Evolutionary conservation across 2,113 vertebrate species (phyloP).

Genomic region (Myrmophylax atrothorax): DNA sequence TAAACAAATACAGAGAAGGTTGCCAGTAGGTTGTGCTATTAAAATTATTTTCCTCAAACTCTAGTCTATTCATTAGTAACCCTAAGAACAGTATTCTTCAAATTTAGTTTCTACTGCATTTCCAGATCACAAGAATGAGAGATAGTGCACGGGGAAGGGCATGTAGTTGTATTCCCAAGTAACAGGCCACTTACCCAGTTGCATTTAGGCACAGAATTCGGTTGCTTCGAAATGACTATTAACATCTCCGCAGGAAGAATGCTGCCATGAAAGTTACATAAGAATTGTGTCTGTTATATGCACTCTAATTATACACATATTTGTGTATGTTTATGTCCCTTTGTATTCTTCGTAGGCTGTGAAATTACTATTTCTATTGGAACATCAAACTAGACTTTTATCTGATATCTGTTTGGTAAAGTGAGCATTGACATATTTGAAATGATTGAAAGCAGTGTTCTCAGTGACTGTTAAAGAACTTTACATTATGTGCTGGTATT

Average conservation of each 20-base stretch:
- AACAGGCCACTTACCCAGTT: not conserved
- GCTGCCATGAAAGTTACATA: not conserved
- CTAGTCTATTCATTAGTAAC: not conserved
- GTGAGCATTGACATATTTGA: not conserved
- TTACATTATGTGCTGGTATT: not conserved
- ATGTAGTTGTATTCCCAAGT: not conserved
- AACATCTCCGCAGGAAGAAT: not conserved
- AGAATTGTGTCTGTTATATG: not conserved
- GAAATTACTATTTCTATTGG: not conserved
- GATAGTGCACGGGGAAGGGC: accelerated
- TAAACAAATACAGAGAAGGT: not conserved
- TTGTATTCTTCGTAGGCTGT: not conserved
- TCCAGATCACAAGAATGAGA: not conserved
- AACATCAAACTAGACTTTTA: not conserved
- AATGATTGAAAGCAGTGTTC: not conserved
- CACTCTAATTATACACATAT: not conserved
- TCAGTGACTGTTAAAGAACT: not conserved
- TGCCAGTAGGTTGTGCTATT: not conserved
- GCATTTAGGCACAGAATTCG: not conserved
- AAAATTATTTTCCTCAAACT: not conserved
- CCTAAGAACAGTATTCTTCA: not conserved
- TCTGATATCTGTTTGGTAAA: not conserved
- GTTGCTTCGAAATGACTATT: not conserved
- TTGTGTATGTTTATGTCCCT: not conserved
- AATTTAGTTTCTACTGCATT: not conserved